Evolutionary conservation across 2,113 vertebrate species (phyloP).

Genomic region (Chrysemys picta): DNA sequence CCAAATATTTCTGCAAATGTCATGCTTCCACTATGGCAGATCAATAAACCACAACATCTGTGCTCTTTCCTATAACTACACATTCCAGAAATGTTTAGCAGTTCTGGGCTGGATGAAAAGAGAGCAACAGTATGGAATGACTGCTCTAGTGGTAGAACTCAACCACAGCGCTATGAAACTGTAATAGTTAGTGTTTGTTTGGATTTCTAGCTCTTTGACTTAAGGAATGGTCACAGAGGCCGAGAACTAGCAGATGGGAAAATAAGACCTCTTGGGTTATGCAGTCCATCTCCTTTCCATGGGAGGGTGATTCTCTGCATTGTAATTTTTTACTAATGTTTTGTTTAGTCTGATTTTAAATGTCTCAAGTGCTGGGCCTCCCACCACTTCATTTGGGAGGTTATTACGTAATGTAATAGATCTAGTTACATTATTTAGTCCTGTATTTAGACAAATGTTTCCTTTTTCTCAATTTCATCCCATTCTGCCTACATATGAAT

Average conservation of each 20-base stretch:
- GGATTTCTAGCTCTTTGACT: background rate
- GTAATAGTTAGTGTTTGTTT: background rate
- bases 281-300: background rate
- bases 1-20: background rate
- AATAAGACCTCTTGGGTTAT: background rate
- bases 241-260: background rate
- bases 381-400: background rate
- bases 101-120: background rate
- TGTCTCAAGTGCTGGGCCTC: background rate
- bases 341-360: background rate
- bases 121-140: background rate
- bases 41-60: background rate
- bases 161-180: background rate
- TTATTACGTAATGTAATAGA: background rate
- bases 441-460: background rate
- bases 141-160: background rate
- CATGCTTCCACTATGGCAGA: background rate
- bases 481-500: background rate
- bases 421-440: background rate
- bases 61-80: background rate
- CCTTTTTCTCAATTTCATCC: background rate
- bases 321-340: background rate
- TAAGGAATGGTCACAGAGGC: background rate
- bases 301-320: background rate
- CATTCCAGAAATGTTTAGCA: background rate